Evolutionary conservation across 2,797 vertebrate species (phyloP).

Genomic region (Lutra lutra): DNA sequence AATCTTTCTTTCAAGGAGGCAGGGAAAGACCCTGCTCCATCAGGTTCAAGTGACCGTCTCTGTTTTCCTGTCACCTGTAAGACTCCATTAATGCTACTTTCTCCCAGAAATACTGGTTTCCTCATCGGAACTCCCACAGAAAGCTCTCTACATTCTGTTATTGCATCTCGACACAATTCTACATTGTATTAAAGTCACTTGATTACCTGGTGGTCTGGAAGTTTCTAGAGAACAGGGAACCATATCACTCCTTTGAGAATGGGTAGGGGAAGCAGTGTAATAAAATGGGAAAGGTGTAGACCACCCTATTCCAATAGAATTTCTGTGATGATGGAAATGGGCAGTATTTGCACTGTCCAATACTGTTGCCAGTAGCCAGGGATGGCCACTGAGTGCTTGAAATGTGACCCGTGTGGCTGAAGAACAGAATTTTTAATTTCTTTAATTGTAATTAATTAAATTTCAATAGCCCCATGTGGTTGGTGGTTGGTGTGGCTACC

Average conservation of each 20-base stretch:
- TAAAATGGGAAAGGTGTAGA: not conserved
- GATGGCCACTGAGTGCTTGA: not conserved
- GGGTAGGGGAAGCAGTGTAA: not conserved
- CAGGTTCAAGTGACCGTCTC: not conserved
- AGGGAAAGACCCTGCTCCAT: not conserved
- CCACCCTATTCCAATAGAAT: not conserved
- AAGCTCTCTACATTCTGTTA: not conserved
- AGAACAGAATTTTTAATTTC: not conserved
- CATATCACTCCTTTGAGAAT: not conserved
- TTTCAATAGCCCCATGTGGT: not conserved
- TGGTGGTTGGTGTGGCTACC: not conserved
- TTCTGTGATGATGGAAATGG: not conserved
- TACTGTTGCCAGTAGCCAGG: not conserved
- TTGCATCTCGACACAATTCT: not conserved
- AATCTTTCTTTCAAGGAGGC: not conserved
- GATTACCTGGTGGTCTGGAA: not conserved
- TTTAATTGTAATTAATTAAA: not conserved
- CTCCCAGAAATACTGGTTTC: not conserved
- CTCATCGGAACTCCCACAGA: not conserved
- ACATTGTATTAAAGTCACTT: not conserved
- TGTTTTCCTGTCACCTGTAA: not conserved
- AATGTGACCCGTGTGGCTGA: not conserved
- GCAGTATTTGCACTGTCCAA: not conserved
- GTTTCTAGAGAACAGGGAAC: not conserved
- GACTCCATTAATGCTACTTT: not conserved